These are phyloP conservation scores for Sialis fuliginosa DNA, from an alignment of 2,888 invertebrate species.

Conservation along the genomic window DNA sequence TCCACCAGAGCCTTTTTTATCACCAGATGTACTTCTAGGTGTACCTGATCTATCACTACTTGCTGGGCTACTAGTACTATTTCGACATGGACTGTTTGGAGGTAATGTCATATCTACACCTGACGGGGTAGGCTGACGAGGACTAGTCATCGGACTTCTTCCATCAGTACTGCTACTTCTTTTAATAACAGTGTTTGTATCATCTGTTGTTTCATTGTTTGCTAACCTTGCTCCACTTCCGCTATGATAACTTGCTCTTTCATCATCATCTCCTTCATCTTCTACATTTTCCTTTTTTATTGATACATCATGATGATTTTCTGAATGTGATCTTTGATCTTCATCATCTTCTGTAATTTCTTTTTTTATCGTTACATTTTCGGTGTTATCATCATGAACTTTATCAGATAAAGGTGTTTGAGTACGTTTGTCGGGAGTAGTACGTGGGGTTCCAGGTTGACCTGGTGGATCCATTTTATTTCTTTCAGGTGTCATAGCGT, in stretches of 20 bases:
- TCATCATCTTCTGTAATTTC: constrained; percentile 34
- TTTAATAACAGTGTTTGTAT: constrained; percentile 9
- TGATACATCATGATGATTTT: constrained; percentile 18
- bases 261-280: constrained; percentile 25
- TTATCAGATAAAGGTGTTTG: constrained; percentile 39
- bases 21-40: constrained; percentile 45
- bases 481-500: constrained; percentile 66
- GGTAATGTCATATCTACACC: constrained; percentile 21
- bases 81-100: constrained; percentile 40
- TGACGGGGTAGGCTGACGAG: constrained; percentile 17
- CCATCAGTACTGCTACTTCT: constrained; percentile 10
- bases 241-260: constrained; percentile 22
- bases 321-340: constrained; percentile 18
- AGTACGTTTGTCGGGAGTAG: constrained; percentile 49
- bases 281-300: constrained; percentile 21
- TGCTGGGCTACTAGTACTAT: constrained; percentile 48
- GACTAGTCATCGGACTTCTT: constrained; percentile 22
- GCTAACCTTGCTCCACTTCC: constrained; percentile 15
- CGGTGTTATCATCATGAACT: constrained; percentile 31
- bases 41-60: constrained; percentile 63
- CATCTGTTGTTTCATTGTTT: constrained; percentile 15
- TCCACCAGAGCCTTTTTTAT: constrained; percentile 36
- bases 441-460: constrained; percentile 44
- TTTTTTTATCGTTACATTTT: constrained; percentile 28
- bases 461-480: constrained; percentile 41